A percentile compares a stretch with the other conserved stretches of the same genome.
Evolutionary conservation across 1,140 invertebrate species (phyloP).

Genomic region (Trichogramma pretiosum): DNA sequence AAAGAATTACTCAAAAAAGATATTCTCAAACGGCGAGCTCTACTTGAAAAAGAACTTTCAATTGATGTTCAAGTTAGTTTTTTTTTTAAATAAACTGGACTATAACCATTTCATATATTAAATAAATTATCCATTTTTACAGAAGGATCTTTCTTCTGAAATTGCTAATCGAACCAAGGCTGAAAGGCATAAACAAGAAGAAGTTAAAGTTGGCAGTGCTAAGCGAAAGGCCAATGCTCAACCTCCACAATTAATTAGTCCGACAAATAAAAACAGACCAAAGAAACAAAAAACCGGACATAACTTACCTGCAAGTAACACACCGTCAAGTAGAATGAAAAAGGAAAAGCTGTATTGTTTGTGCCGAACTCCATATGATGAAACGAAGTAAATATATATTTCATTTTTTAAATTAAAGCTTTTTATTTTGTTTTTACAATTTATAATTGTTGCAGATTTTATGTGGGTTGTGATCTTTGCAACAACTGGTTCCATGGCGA

Average conservation of each 20-base stretch:
- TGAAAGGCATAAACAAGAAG: conserved; percentile 61
- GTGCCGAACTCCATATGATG: conserved; percentile 91
- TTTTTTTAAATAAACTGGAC: conserved; percentile 3
- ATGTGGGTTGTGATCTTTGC: conserved; percentile 94
- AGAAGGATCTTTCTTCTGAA: conserved; percentile 65
- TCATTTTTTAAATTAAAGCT: neutral
- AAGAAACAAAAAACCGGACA: conserved; percentile 35
- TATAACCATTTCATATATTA: too few relatives aligned
- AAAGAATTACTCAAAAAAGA: conserved; percentile 90
- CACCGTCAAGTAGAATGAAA: conserved; percentile 43
- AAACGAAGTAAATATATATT: conserved; percentile 62
- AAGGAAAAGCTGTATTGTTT: conserved; percentile 86
- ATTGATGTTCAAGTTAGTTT: conserved; percentile 72
- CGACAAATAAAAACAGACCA: conserved; percentile 35
- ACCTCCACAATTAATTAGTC: conserved; percentile 42
- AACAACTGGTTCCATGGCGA: conserved; percentile 98
- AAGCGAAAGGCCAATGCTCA: conserved; percentile 50
- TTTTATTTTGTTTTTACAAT: conserved; percentile 1
- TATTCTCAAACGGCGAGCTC: conserved; percentile 79
- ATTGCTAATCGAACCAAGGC: conserved; percentile 58
- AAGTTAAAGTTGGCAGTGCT: conserved; percentile 52
- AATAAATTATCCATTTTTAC: conserved; percentile 17
- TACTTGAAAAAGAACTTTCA: conserved; percentile 85
- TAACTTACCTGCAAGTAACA: conserved; percentile 29
- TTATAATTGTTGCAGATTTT: conserved; percentile 60